Conservation (phyloP, 1,140 invertebrate species). For the Psix sp. region DNA sequence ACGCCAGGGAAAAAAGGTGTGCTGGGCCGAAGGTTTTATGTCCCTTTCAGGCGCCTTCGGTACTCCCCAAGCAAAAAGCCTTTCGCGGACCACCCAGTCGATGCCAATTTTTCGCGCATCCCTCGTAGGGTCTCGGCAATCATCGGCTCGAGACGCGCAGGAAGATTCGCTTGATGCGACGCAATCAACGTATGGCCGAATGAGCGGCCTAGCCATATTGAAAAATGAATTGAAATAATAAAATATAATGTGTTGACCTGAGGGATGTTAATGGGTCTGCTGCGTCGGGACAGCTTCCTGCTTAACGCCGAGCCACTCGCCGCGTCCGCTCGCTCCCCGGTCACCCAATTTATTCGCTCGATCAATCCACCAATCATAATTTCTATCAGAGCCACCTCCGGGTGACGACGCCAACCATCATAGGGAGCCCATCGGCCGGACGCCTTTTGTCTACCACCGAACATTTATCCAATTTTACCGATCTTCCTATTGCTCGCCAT, state of each 20-base stretch:
- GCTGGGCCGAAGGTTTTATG: constrained; percentile 61
- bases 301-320: constrained; percentile 76
- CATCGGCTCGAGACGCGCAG: too few relatives aligned
- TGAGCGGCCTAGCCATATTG: constrained; percentile 65
- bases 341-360: constrained; percentile 59
- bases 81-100: constrained; percentile 57
- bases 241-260: constrained; percentile 63
- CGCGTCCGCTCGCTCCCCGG: constrained; percentile 71
- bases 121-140: constrained; percentile 5
- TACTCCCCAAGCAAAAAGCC: constrained; percentile 46
- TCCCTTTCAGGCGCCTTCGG: constrained; percentile 64
- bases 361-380: constrained; percentile 76
- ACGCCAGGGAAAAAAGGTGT: constrained; percentile 52
- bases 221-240: constrained; percentile 73
- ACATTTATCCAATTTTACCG: constrained; percentile 58
- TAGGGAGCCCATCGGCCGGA: constrained; percentile 68
- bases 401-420: constrained; percentile 75
- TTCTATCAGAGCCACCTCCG: constrained; percentile 77
- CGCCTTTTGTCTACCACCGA: constrained; percentile 69
- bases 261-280: constrained; percentile 70
- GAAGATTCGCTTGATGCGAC: constrained; percentile 32
- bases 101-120: constrained; percentile 34
- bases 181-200: constrained; percentile 17
- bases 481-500: constrained; percentile 51
- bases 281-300: constrained; percentile 77